Conservation (phyloP, 2,113 vertebrate species). For the Osmerus eperlanus region DNA sequence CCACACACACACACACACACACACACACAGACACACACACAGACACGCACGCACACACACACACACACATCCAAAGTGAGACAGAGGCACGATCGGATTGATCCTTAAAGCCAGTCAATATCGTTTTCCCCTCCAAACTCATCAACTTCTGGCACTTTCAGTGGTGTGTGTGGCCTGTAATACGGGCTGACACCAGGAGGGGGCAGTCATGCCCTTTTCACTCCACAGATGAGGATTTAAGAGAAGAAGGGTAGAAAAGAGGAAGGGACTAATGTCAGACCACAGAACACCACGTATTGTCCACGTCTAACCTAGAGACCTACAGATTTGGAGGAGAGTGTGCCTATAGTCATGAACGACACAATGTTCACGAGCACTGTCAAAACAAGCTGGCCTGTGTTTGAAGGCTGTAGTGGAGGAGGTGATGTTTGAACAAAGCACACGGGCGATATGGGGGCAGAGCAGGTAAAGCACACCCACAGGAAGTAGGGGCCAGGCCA, state of each 20-base stretch:
- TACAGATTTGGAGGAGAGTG: not conserved
- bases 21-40: not conserved
- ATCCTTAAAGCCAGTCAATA: not conserved
- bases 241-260: not conserved
- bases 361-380: not conserved
- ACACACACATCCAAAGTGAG: not conserved
- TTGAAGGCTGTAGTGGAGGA: not conserved
- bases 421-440: not conserved
- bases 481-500: conserved; percentile 8
- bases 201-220: conserved; percentile 57
- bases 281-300: not conserved
- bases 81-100: not conserved
- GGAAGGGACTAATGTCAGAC: not conserved
- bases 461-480: no score
- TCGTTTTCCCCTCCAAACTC: not conserved
- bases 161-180: conserved; percentile 49
- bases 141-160: conserved; percentile 6
- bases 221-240: conserved; percentile 17
- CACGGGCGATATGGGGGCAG: not conserved
- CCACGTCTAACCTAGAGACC: not conserved
- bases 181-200: conserved; percentile 49
- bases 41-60: not conserved
- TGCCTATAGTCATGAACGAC: not conserved
- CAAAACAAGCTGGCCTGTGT: not conserved
- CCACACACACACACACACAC: not conserved